Base-by-base conservation (phyloP, 2,888 invertebrate species). In the Ormyrus thymus region DNA sequence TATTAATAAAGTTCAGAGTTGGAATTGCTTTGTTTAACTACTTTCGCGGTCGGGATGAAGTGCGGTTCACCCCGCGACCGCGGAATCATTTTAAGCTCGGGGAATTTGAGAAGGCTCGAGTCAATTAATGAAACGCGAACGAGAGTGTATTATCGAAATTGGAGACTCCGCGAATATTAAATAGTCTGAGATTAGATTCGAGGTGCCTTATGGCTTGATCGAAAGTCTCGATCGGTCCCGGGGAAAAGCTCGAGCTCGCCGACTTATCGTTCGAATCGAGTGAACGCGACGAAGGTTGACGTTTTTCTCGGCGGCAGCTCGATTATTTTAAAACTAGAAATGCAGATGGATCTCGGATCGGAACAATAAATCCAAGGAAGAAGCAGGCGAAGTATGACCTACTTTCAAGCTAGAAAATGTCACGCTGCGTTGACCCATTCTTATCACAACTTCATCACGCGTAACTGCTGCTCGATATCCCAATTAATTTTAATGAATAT, bases 351-450 rank as follows among this genome's bases (percentile, higher is more conserved):
- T 55, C 73, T 76, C 69, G 72, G 58, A 73, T 71, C n/a, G 29
- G 65, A 58, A 73, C 43, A 64, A n/a, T n/a, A n/a, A n/a, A 80
- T 76, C 55, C 65, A 76, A 62, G 48, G 64, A 65, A 59, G 58
- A 69, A 64, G 59, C 61, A 79, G 55, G 66, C 43, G 46, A 61
- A 77, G 66, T 59, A 50, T 77, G 80, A 80, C 80, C 80, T 66
- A 80, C 70, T 77, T 80, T 64, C 58, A 53, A n/a, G 73, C 43
- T 77, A 61, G 62, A 79, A 76, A 65, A 73, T 65, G 76, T 62
- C 68, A 62, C 48, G 15, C 56, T 75, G 29, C 15, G 48, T 43
- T 61, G 68, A 56, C 51, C 15, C 55, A 72, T 76, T 71, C 68
- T 79, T 59, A 66, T 71, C 29, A 11, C 48, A 43, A 66, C 10